A percentile compares a stretch with the other conserved stretches of the same genome.
These are phyloP conservation scores for Thalpophila matura DNA, from an alignment of 2,888 invertebrate species.

Conservation along the genomic window DNA sequence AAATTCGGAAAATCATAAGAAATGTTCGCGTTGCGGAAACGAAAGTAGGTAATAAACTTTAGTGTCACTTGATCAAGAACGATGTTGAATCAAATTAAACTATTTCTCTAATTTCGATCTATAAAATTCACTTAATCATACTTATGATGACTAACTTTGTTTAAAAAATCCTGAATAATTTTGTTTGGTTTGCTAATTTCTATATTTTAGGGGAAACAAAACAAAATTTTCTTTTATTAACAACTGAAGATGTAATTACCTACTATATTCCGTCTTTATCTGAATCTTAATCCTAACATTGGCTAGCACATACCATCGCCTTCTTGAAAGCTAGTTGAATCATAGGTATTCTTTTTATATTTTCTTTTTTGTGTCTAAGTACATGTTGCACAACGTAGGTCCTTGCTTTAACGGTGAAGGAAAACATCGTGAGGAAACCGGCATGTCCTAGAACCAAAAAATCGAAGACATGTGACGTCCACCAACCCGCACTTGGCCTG, in stretches of 20 bases:
- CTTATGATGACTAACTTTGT: background rate
- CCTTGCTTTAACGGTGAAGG: too few species aligned
- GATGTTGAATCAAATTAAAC: too few species aligned
- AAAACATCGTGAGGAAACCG: too few species aligned
- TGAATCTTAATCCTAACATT: background rate
- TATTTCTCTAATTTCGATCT: too few species aligned
- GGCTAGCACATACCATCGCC: background rate
- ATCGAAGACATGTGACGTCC: too few species aligned
- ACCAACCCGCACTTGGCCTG: too few species aligned
- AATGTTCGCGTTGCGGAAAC: background rate
- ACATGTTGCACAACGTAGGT: too few species aligned
- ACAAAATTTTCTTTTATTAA: background rate
- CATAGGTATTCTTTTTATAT: background rate
- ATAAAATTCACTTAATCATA: background rate
- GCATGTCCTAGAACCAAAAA: too few species aligned
- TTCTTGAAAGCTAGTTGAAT: background rate
- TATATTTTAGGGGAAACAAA: background rate
- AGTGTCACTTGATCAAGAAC: background rate
- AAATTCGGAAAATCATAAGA: constrained; percentile 6
- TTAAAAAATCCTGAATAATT: background rate
- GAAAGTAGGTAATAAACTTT: background rate
- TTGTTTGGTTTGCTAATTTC: background rate
- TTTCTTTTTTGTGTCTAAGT: background rate
- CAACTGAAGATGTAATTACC: background rate
- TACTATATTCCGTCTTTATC: too few species aligned